Evolutionary conservation across 2,113 vertebrate genomes (phyloP), one percentile per base, ranked within the genome.

Genomic region (Emydura subglobosa): DNA sequence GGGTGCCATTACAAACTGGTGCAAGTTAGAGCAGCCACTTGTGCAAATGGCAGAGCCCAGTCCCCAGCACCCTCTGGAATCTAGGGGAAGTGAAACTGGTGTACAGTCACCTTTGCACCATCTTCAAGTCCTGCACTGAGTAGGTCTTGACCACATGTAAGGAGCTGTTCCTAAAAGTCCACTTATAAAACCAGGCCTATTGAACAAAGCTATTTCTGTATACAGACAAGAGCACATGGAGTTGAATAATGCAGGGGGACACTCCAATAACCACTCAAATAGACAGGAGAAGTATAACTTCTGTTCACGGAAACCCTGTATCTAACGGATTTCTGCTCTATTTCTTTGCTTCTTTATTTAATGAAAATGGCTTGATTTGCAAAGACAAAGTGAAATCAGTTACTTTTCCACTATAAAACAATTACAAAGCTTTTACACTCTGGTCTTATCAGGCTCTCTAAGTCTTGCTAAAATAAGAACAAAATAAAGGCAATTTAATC

Each of bases 321-420:
- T 44, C 17, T n/a, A 21, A 3, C 1, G 22, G 82, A 8, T 11
- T 68, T n/a, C 5, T 3, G 39, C 57, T 92, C 39, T 4, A 1
- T 34, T 14, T 9, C n/a, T 44, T 6, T 25, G 2, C 4, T 0
- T 10, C n/a, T 88, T 85, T 57, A 85, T 61, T 83, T 54, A 5
- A 85, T 19, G 76, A 53, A 74, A 86, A 54, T 24, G 42, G 14
- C 55, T 85, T 24, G 17, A 3, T 91, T 82, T 95, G 79, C 83
- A 86, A 95, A 83, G 72, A 22, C 83, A 54, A 79, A 83, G 39
- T 21, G n/a, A 83, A 88, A 82, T 82, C 10, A 2, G n/a, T 88
- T 29, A 2, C 72, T 91, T 92, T 88, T 93, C 91, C 50, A 39
- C 68, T 86, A 17, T 78, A 83, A 92, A 94, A 94, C 47, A 88